A percentile compares a stretch with the other conserved stretches of the same genome.
phyloP scores from a whole-genome alignment of 1,140 invertebrate species.

The Drosophila murphyi region DNA sequence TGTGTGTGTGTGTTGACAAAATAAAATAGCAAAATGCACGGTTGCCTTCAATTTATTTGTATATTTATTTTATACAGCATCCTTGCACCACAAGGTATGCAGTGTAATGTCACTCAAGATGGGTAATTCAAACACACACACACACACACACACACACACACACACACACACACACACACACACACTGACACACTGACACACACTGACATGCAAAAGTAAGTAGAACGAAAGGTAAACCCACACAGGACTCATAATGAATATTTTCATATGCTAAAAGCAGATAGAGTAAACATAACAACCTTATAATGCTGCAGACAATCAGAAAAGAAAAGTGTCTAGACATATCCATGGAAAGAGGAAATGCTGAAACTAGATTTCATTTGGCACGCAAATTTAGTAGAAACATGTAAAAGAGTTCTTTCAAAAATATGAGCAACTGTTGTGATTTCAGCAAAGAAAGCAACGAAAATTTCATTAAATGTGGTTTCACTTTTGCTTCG shows the following conservation, averaged over 20 bases:
- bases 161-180: background rate
- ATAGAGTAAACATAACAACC: background rate
- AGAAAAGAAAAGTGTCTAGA: background rate
- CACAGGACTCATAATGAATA: background rate
- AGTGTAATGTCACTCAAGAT: background rate
- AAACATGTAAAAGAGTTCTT: too few relatives aligned
- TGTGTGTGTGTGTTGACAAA: conserved; percentile 24
- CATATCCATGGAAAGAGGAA: background rate
- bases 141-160: background rate
- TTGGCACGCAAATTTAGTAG: too few relatives aligned
- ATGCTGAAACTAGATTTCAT: too few relatives aligned
- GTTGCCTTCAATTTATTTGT: conserved; percentile 45
- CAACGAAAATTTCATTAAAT: too few relatives aligned
- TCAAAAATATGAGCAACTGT: too few relatives aligned
- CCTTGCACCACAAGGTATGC: background rate
- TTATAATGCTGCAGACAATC: background rate
- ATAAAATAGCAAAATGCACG: conserved; percentile 43
- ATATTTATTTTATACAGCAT: conserved; percentile 18
- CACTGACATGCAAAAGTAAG: conserved; percentile 2
- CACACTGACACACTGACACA: background rate
- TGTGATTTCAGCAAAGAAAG: too few relatives aligned
- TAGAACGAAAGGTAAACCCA: background rate
- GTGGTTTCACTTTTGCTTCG: too few relatives aligned
- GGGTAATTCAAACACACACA: background rate
- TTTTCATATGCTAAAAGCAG: background rate